Base-by-base conservation (phyloP, 2,113 vertebrate species). In the Sorex fumeus region DNA sequence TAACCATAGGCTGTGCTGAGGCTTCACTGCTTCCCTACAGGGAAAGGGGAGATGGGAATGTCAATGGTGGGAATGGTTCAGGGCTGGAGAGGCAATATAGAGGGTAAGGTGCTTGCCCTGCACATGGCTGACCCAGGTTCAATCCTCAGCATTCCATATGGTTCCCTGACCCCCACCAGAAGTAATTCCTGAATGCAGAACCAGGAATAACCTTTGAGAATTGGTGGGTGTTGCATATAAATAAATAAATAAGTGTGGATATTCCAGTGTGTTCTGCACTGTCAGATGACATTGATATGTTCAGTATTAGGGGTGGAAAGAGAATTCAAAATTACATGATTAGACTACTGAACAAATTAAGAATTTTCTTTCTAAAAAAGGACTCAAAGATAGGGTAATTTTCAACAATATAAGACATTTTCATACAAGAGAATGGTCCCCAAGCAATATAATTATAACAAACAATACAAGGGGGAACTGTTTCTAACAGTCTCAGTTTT, bases 301-400 rank as follows among this genome's bases (percentile, higher is more conserved):
- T 62, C 36, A 19, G 0, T 69, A 78, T 74, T 74, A 40, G 78
- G 28, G 60, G 40, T 12, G 16, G 16, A 67, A 23, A 92, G 62
- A 74, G 30, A 13, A 64, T 92, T 80, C 50, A 74, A 93, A 91
- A 93, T 62, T 66, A 34, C 19, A 16, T 71, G 36, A 62, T 13
- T 74, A 16, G 87, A 79, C 3, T 3, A 62, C 12, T 82, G 2
- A 88, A 75, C 64, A 76, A 92, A 94, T 4, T 53, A 53, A 19
- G 25, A 19, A 36, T 27, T 64, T 81, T 82, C 72, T n/a, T 76
- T 47, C 36, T 13, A 77, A 43, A 10, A 53, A 53, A 53, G 53
- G 81, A 62, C 36, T 91, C 67, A 2, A 86, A 83, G 45, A 70
- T 21, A 78, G 64, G 34, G 28, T 27, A 79, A 67, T 84, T 90